Conservation (phyloP, 2,113 vertebrate species). For the Eudyptes chrysolophus region DNA sequence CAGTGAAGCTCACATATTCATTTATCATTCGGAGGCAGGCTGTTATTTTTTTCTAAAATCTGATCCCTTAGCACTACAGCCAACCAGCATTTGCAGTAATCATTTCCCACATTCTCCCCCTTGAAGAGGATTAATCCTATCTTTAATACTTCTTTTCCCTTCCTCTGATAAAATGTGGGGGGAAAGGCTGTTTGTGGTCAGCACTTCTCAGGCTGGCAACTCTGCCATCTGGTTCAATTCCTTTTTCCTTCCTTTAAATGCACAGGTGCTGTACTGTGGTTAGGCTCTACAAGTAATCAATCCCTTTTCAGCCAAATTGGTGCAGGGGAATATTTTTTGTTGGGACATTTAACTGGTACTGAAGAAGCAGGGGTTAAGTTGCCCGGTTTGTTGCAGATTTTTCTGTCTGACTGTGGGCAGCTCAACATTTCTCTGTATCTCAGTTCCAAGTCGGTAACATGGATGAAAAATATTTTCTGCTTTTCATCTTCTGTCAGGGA, state of each 20-base stretch:
- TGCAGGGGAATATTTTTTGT: background rate
- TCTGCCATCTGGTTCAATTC: background rate
- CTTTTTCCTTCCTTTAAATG: background rate
- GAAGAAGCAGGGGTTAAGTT: background rate
- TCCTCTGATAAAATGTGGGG: slow-evolving; percentile 4
- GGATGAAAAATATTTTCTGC: background rate
- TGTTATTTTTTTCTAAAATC: slow-evolving; percentile 36
- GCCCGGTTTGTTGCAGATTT: background rate
- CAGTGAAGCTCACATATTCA: slow-evolving; percentile 48
- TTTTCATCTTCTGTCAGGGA: background rate
- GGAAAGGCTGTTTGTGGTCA: slow-evolving; percentile 22
- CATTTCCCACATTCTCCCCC: background rate
- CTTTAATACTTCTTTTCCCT: slow-evolving; percentile 29
- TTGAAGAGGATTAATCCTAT: slow-evolving; percentile 59
- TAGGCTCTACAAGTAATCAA: background rate
- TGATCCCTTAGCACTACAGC: slow-evolving; percentile 2
- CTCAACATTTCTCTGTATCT: background rate
- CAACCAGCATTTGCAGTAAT: background rate
- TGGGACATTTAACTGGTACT: background rate
- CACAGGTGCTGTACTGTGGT: background rate
- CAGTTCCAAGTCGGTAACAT: background rate
- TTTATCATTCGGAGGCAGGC: slow-evolving; percentile 56
- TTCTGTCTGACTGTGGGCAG: background rate
- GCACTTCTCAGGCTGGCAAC: background rate
- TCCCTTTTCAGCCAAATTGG: background rate